A percentile compares a stretch with the other conserved stretches of the same genome.
Conservation (phyloP, 2,888 invertebrate genomes). For the Oscheius sp. region DNA sequence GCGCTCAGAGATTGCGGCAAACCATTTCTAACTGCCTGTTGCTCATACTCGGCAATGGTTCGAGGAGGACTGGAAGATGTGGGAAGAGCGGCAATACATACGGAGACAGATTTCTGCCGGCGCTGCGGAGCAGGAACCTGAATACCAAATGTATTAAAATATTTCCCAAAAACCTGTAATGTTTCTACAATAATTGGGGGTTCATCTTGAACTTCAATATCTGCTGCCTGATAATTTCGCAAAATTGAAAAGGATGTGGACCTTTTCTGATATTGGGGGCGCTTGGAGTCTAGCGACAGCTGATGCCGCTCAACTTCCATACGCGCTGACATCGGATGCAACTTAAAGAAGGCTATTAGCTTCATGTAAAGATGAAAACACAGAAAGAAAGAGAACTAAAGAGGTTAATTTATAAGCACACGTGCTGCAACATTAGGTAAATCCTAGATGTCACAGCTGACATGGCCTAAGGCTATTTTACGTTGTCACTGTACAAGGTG, state of each 20-base stretch:
- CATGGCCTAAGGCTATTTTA: no score
- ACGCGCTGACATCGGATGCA: neutral
- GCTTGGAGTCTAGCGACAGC: slow-evolving; percentile 26
- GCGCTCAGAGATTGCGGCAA: slow-evolving; percentile 26
- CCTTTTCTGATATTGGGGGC: slow-evolving; percentile 29
- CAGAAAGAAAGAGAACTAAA: neutral
- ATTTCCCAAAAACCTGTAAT: slow-evolving; percentile 4
- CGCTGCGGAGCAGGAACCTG: neutral
- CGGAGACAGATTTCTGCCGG: slow-evolving; percentile 29
- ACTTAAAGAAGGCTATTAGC: neutral
- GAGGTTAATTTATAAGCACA: neutral
- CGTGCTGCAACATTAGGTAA: neutral
- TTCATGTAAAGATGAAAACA: neutral
- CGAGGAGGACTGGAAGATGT: slow-evolving; percentile 14
- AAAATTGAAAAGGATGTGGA: slow-evolving; percentile 19
- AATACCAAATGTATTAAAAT: slow-evolving; percentile 1
- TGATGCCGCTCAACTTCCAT: slow-evolving; percentile 24
- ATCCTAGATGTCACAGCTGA: no score
- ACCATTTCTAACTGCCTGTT: slow-evolving; percentile 27
- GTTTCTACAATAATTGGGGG: slow-evolving; percentile 3
- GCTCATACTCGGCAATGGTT: slow-evolving; percentile 31
- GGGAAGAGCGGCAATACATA: slow-evolving; percentile 30
- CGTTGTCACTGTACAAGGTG: no score
- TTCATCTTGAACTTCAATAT: slow-evolving; percentile 8
- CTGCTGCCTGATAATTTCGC: neutral